A percentile compares a stretch with the other conserved stretches of the same genome.
These are phyloP conservation scores for Machimus atricapillus DNA, from an alignment of 2,888 invertebrate genomes.

Conservation along the genomic window DNA sequence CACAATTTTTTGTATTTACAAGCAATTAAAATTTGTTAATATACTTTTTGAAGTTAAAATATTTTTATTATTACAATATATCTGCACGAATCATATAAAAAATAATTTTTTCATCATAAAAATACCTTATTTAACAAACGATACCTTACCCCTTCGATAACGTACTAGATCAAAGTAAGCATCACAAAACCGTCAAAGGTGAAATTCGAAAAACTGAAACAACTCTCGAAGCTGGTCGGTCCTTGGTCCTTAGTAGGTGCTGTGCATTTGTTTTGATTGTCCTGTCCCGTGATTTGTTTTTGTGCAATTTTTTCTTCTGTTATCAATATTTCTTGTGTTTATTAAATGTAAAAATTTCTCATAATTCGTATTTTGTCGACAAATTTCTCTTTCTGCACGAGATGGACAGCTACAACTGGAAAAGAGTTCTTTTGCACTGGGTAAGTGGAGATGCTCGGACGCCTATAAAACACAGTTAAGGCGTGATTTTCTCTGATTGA, in stretches of 20 bases:
- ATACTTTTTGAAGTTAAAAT: not conserved
- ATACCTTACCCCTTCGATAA: not conserved
- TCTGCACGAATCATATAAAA: not conserved
- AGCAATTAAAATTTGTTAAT: not conserved
- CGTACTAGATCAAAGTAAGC: not conserved
- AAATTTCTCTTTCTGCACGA: not conserved
- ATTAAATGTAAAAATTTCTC: not conserved
- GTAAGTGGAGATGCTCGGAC: not conserved
- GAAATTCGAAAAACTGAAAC: constrained; percentile 16
- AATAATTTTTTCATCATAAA: not conserved
- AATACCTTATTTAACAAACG: not conserved
- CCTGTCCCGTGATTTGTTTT: not conserved
- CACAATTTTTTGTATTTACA: not conserved
- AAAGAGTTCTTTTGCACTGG: constrained; percentile 42
- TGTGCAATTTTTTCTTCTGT: not conserved
- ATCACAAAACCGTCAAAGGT: not conserved
- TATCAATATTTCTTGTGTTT: not conserved
- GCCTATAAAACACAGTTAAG: not conserved
- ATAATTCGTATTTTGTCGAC: not conserved
- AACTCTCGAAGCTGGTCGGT: not conserved
- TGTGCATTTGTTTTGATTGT: constrained; percentile 10
- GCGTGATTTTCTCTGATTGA: not conserved
- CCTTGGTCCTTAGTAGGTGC: not conserved
- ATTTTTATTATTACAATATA: not conserved
- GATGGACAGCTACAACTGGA: constrained; percentile 43